phyloP scores from a whole-genome alignment of 2,797 vertebrate species.

The Cirrhinus mrigala region DNA sequence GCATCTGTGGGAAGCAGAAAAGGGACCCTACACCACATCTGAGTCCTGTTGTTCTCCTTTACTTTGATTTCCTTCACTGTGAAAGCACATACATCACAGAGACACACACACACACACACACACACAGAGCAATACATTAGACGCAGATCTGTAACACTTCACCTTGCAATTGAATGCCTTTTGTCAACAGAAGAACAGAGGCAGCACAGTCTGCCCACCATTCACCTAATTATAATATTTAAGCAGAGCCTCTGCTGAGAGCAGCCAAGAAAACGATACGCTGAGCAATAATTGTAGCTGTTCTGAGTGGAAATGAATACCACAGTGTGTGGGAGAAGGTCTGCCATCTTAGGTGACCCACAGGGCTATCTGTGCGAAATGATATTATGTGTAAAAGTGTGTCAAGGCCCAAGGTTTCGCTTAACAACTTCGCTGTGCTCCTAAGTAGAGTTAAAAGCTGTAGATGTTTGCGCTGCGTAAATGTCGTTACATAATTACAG shows the following conservation, averaged over 20 bases:
- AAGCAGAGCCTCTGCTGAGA: slow-evolving; percentile 71
- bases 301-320: slow-evolving; percentile 74
- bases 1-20: slow-evolving; percentile 76
- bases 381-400: slow-evolving; percentile 73
- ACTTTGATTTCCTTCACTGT: slow-evolving; percentile 78
- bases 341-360: slow-evolving; percentile 77
- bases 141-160: slow-evolving; percentile 53
- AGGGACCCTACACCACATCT: slow-evolving; percentile 77
- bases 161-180: slow-evolving; percentile 51
- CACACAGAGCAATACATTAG: slow-evolving; percentile 27
- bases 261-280: slow-evolving; percentile 75
- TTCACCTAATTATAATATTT: slow-evolving; percentile 78
- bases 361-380: slow-evolving; percentile 69
- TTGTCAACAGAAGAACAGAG: slow-evolving; percentile 54
- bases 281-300: slow-evolving; percentile 73
- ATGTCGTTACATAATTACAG: slow-evolving; percentile 67
- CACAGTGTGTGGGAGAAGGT: slow-evolving; percentile 74
- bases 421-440: slow-evolving; percentile 69
- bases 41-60: slow-evolving; percentile 74
- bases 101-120: slow-evolving; percentile 44
- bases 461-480: slow-evolving; percentile 65
- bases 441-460: slow-evolving; percentile 73
- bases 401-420: slow-evolving; percentile 37
- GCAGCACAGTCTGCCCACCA: slow-evolving; percentile 68
- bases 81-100: slow-evolving; percentile 52